Conservation (phyloP, 2,113 vertebrate species). For the Tragelaphus scriptus region DNA sequence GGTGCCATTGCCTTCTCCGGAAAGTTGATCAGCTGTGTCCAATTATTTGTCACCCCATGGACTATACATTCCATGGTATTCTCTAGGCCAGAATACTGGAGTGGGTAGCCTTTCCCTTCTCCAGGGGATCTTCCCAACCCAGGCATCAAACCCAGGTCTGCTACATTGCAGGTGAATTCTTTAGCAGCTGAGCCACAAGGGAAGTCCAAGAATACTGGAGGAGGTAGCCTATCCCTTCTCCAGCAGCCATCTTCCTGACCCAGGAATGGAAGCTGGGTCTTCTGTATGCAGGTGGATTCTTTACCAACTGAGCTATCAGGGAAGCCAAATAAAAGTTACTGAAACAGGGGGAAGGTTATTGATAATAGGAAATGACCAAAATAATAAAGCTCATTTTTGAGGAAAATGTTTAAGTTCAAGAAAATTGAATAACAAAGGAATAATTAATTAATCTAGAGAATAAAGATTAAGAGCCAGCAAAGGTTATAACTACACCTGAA, state of each 20-base stretch:
- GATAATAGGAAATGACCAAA: background rate
- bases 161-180: background rate
- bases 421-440: background rate
- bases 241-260: background rate
- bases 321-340: background rate
- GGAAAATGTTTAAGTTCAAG: background rate
- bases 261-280: background rate
- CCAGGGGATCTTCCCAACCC: background rate
- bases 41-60: background rate
- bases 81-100: background rate
- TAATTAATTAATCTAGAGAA: background rate
- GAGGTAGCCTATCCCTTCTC: background rate
- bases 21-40: rapidly evolving
- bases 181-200: background rate
- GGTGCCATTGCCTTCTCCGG: no score
- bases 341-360: background rate
- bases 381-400: background rate
- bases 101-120: background rate
- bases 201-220: background rate
- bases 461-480: background rate
- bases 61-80: background rate
- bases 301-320: background rate
- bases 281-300: background rate
- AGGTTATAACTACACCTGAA: background rate
- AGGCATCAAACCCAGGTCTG: background rate